phyloP scores from a whole-genome alignment of 2,113 vertebrate species.

The Phaethornis superciliosus region DNA sequence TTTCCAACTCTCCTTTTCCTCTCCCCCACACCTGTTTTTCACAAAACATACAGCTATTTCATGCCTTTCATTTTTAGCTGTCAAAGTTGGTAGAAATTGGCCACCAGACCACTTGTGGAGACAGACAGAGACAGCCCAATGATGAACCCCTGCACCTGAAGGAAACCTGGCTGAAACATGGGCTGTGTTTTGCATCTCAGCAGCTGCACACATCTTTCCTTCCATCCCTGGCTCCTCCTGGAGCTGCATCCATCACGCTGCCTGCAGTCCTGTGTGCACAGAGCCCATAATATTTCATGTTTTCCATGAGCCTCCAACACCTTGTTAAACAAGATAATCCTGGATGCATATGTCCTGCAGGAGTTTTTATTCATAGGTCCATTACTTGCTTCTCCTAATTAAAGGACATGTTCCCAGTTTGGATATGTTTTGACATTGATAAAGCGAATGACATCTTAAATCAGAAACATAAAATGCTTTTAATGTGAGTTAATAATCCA shows the following conservation, averaged over 20 bases:
- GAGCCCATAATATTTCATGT: neutral
- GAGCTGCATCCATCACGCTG: neutral
- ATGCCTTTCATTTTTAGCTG: neutral
- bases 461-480: neutral
- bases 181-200: neutral
- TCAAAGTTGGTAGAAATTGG: neutral
- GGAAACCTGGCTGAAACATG: neutral
- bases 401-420: neutral
- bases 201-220: neutral
- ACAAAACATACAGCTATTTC: neutral
- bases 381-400: constrained; percentile 1
- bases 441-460: neutral
- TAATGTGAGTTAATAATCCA: neutral
- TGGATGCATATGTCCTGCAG: neutral
- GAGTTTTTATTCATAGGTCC: constrained; percentile 8
- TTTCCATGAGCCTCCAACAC: neutral
- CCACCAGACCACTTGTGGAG: neutral
- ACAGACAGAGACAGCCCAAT: neutral
- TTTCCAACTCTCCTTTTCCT: neutral
- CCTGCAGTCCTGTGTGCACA: neutral
- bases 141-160: neutral
- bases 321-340: constrained; percentile 22
- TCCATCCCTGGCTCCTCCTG: neutral
- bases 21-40: neutral
- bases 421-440: neutral